Base-by-base conservation (phyloP, 2,888 invertebrate genomes). In the Patella caerulea region DNA sequence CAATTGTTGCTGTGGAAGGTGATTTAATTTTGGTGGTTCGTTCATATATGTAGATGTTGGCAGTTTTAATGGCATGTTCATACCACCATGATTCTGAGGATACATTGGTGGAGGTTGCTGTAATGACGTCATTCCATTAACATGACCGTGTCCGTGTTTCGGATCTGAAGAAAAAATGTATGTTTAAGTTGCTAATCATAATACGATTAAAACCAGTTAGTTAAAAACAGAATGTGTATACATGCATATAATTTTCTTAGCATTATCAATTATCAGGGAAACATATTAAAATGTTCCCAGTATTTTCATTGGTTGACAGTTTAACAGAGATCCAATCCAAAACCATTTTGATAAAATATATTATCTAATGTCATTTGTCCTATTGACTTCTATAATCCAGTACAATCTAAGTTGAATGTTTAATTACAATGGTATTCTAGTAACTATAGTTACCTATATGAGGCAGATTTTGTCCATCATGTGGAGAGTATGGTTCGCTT, bases 401-500 rank as follows among this genome's bases (percentile, higher is more conserved):
- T 45, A 45, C 7, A 7, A 45, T 45, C 7, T 45, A 45, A 45
- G 34, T 45, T 45, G 3, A 5, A 5, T 45, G 34, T 45, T 45
- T 9, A 45, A 45, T 45, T 45, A 45, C 45, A 45, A 1, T 45
- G 7, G 45, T 5, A 65, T 3, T 24, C 19, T 19, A 19, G 1
- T 5, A 12, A 65, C 14, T 5, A 24, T 24, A 24, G 19, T 65
- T 65, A 65, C 65, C 65, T 24, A 65, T 65, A 65, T 65, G 65
- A 24, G 65, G 65, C 14, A 76, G 80, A 53, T 74, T 81, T 76
- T 86, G 85, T 17, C 85, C 87, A 82, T 96, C 96, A 77, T 95
- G 94, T 1, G 96, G 96, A 83, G 98, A 98, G 93, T 97, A 98
- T 0, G 98, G 97, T 90, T 98, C 98, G 2, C 97, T 98, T 91